Base-by-base conservation (phyloP, 2,797 vertebrate genomes). In the Brotula barbata region DNA sequence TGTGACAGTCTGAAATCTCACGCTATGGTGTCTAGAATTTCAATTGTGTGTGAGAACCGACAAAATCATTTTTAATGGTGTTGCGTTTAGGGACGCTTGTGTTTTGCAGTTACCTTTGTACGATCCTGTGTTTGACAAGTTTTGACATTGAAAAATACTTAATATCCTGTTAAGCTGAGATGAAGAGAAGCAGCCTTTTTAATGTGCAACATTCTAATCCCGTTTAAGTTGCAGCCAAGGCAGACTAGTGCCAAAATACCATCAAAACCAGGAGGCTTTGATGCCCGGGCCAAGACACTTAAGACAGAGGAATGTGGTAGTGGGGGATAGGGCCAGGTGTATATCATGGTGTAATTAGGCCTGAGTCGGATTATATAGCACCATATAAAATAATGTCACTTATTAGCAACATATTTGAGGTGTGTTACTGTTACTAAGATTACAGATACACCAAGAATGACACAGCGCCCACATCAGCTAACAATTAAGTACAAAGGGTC, bases 211-310 rank as follows among this genome's bases (percentile, higher is more conserved):
- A 79, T 82, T 82, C 79, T 87, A 87, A 90, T 90, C 85, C 80
- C 44, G 77, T 89, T 90, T 89, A 87, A 88, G 73, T 82, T 78
- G 75, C 75, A 83, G 90, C 89, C 89, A 92, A 87, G 73, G 63
- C 65, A 59, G 77, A 53, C 52, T 47, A 45, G 67, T 88, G 90
- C 90, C 90, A 92, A 87, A 85, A 88, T 82, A 88, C 81, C 83
- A 90, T 91, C 86, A 89, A 87, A 90, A 85, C 59, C 86, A 85
- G 72, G 80, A 73, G 17, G 81, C 88, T 92, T 92, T 93, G 89
- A 91, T 89, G 82, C 77, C 69, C 15, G 9, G 69, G 89, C 91
- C 90, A 92, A 90, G 71, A 70, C 86, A 88, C 89, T 88, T 90
- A 88, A 91, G 82, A 90, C 77, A 81, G 61, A 84, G 88, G 84